These are phyloP conservation scores for Mythimna lalbum DNA, from an alignment of 2,888 invertebrate genomes.

Conservation along the genomic window DNA sequence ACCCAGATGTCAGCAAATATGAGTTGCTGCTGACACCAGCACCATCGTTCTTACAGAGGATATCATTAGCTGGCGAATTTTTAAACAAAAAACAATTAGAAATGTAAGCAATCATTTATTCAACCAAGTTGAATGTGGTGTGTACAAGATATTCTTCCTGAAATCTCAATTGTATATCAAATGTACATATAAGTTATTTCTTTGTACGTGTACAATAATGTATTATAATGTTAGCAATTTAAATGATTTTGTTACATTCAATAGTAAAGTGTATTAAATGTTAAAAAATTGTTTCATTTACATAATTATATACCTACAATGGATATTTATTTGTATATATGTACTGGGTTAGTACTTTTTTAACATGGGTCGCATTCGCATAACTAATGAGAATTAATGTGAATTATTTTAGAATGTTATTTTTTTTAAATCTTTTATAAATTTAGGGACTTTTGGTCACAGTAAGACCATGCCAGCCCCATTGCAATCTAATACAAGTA, in stretches of 20 bases:
- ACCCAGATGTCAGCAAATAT: conserved; percentile 91
- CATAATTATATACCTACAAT: not conserved
- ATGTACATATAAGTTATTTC: conserved; percentile 45
- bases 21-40: conserved; percentile 94
- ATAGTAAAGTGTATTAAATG: conserved; percentile 27
- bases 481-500: too few relatives aligned
- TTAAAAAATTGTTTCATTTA: conserved; percentile 14
- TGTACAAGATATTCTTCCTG: conserved; percentile 12
- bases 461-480: too few relatives aligned
- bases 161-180: conserved; percentile 24
- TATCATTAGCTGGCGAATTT: conserved; percentile 95
- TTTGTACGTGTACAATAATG: conserved; percentile 25
- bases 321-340: not conserved
- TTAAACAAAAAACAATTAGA: conserved; percentile 84
- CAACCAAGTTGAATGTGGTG: conserved; percentile 4
- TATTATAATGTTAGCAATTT: conserved; percentile 18
- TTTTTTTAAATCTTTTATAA: not conserved
- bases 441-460: too few relatives aligned
- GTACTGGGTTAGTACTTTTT: not conserved
- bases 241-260: conserved; percentile 32
- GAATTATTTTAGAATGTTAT: not conserved
- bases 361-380: not conserved
- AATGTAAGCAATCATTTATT: conserved; percentile 66
- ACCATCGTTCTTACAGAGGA: conserved; percentile 94
- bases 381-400: not conserved